Conservation (phyloP, 2,797 vertebrate genomes). For the Carapus acus region DNA sequence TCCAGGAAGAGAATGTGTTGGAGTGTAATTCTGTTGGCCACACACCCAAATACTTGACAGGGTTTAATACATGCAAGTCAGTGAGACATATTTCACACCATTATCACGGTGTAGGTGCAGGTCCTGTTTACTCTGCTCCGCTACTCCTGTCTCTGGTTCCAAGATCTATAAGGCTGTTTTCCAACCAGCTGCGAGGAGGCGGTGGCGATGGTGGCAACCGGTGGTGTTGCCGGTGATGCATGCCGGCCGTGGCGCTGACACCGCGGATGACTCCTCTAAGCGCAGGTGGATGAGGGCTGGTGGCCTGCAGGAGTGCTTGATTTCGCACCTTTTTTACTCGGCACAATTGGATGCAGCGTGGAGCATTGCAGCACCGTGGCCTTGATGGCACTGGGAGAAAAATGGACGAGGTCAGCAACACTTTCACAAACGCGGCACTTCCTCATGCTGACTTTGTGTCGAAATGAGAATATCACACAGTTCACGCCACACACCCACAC, state of each 20-base stretch:
- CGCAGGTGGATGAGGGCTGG: slow-evolving; percentile 50
- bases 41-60: slow-evolving; percentile 15
- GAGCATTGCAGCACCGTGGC: slow-evolving; percentile 52
- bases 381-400: slow-evolving; percentile 58
- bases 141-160: slow-evolving; percentile 22
- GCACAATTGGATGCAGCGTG: slow-evolving; percentile 51
- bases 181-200: slow-evolving; percentile 39
- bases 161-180: slow-evolving; percentile 50
- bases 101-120: slow-evolving; percentile 35
- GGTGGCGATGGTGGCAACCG: no score
- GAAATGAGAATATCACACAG: slow-evolving; percentile 52
- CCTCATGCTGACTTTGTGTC: slow-evolving; percentile 62
- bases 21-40: slow-evolving; percentile 13
- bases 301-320: slow-evolving; percentile 47
- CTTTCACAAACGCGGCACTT: slow-evolving; percentile 52
- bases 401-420: slow-evolving; percentile 66
- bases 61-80: slow-evolving; percentile 40
- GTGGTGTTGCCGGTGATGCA: no score
- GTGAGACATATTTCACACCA: slow-evolving; percentile 22
- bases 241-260: slow-evolving; percentile 52
- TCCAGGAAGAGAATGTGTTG: slow-evolving; percentile 28
- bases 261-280: slow-evolving; percentile 61
- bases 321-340: slow-evolving; percentile 52
- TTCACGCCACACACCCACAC: slow-evolving; percentile 25
- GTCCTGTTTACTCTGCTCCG: slow-evolving; percentile 39